These are phyloP conservation scores for Actias luna DNA, from an alignment of 2,888 invertebrate genomes.

Conservation along the genomic window DNA sequence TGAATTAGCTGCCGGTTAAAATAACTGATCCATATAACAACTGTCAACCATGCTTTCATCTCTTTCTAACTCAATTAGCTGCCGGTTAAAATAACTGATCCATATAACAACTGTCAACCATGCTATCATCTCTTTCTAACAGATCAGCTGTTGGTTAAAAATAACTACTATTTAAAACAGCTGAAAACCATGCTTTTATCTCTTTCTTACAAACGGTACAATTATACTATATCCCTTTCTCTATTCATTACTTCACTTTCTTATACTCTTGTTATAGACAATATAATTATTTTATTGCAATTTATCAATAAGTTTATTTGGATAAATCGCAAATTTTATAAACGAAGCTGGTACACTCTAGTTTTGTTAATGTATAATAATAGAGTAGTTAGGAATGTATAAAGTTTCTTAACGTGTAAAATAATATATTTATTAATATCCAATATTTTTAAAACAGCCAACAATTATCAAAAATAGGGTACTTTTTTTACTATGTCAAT, in stretches of 20 bases:
- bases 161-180: background rate
- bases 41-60: background rate
- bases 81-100: no score
- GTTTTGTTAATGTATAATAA: background rate
- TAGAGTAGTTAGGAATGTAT: background rate
- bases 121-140: background rate
- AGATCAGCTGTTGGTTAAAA: no score
- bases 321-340: background rate
- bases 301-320: background rate
- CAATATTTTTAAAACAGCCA: background rate
- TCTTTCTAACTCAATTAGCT: background rate
- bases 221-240: background rate
- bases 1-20: background rate
- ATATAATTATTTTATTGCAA: background rate
- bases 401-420: background rate
- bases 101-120: background rate
- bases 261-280: background rate
- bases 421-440: background rate
- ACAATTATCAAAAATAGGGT: constrained; percentile 4
- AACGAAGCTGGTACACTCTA: background rate
- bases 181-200: background rate
- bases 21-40: no score
- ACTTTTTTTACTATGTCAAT: no score
- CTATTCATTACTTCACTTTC: background rate
- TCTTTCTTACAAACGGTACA: no score